Base-by-base conservation (phyloP, 2,888 invertebrate species). In the Unio delphinus region DNA sequence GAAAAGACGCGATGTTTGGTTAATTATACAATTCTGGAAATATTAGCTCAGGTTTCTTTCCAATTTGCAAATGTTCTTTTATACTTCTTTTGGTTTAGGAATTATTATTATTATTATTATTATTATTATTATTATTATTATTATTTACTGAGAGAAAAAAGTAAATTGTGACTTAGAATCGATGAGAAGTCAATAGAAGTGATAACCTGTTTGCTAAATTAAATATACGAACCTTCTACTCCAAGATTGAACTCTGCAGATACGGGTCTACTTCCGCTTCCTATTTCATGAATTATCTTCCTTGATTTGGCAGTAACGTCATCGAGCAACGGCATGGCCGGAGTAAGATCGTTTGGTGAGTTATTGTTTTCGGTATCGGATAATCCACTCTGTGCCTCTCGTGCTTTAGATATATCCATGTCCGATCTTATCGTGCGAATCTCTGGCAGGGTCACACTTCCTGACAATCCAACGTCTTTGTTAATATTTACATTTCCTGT, bases 271-370 rank as follows among this genome's bases (percentile, higher is more conserved):
- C 86, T 84, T 56, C 86, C 83, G 65, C 82, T 81, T 59, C 87
- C 87, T 61, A 86, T 86, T 65, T 85, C 86, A 56, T 88, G 86
- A 61, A 89, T 82, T 56, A 87, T 86, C 71, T 91, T 91, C 72
- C 92, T 86, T 45, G 92, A 92, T 67, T 92, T 88, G 60, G 91
- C 91, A 58, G 92, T 92, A 89, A 92, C 92, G 85, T 92, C 92
- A 61, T 91, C 92, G 71, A 92, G 89, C 62, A 92, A 87, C 26
- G 92, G 92, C 92, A 92, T 92, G 26, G 92, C 92, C 20, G 92
- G 92, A 8, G 90, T 90, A 86, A 88, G 83, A 68, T 83, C 84
- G 65, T 75, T 77, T 8, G 85, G 83, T 6, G 85, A 84, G 45
- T 45, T 45, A 70, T 84, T 87, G 45, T 78, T 81, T 69, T 84